phyloP scores from a whole-genome alignment of 2,888 invertebrate genomes.

The Elegia similella region DNA sequence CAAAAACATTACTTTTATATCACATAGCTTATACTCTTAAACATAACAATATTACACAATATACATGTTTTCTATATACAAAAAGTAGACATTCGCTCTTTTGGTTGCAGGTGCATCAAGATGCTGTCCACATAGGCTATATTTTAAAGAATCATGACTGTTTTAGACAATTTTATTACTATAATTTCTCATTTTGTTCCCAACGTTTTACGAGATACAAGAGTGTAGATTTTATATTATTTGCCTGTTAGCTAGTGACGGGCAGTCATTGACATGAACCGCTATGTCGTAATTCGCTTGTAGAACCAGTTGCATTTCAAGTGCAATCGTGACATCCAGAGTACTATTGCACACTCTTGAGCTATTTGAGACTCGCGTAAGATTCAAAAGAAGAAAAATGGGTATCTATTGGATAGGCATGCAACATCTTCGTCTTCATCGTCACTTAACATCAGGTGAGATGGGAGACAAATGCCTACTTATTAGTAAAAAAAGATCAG shows the following conservation, averaged over 20 bases:
- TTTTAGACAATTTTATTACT: background rate
- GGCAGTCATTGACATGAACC: too few relatives aligned
- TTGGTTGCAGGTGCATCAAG: conserved; percentile 5
- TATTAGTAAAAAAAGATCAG: too few relatives aligned
- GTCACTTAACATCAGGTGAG: too few relatives aligned
- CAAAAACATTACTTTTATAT: background rate
- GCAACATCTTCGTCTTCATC: too few relatives aligned
- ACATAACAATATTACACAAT: background rate
- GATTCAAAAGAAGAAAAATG: too few relatives aligned
- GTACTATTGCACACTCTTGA: too few relatives aligned
- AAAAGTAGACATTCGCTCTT: background rate
- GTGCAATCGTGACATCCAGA: too few relatives aligned
- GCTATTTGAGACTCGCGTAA: too few relatives aligned
- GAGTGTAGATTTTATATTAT: background rate
- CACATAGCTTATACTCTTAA: background rate
- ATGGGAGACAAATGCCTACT: too few relatives aligned
- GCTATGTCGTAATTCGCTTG: too few relatives aligned
- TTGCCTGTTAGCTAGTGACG: background rate
- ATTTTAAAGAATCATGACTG: background rate
- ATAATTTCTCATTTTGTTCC: background rate
- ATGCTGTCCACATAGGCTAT: background rate
- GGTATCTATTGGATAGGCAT: too few relatives aligned
- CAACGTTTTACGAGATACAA: background rate
- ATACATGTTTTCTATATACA: background rate
- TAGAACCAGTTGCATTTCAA: too few relatives aligned